These are phyloP conservation scores for Aphis craccivora DNA, from an alignment of 1,140 invertebrate species.

Conservation along the genomic window DNA sequence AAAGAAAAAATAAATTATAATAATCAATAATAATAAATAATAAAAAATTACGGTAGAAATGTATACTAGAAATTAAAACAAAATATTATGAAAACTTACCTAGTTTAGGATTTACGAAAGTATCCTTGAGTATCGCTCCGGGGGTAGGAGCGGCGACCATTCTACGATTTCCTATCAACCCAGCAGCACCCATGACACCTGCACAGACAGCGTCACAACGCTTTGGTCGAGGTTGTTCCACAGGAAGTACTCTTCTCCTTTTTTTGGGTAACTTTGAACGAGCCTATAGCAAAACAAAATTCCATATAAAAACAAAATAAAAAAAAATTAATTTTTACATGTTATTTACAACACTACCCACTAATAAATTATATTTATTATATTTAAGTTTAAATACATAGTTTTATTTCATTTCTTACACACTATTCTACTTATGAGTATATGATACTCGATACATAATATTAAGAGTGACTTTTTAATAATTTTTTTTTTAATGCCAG, in stretches of 20 bases:
- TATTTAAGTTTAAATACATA: background rate
- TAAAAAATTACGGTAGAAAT: background rate
- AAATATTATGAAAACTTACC: slow-evolving; percentile 22
- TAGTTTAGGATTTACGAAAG: slow-evolving; percentile 15
- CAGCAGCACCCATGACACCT: slow-evolving; percentile 51
- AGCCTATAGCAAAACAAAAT: slow-evolving; percentile 66
- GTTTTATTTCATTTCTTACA: too few species aligned
- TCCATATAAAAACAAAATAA: too few species aligned
- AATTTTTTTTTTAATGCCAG: background rate
- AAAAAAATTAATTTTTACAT: too few species aligned
- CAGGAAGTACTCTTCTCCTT: slow-evolving; percentile 90
- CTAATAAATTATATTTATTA: background rate
- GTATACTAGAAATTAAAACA: background rate
- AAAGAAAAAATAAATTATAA: background rate
- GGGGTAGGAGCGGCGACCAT: background rate
- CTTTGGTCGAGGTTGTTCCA: slow-evolving; percentile 80
- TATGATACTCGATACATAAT: too few species aligned
- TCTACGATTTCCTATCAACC: slow-evolving; percentile 37
- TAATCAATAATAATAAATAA: background rate
- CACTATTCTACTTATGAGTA: too few species aligned
- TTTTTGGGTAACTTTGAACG: slow-evolving; percentile 96
- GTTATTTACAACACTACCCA: background rate
- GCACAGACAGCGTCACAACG: slow-evolving; percentile 65
- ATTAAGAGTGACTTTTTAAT: background rate
- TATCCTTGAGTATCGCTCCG: slow-evolving; percentile 43